Percentiles rank a stretch among this genome's conserved stretches.
Evolutionary conservation across 2,888 invertebrate genomes (phyloP).

Genomic region (Meliscaeva auricollis): DNA sequence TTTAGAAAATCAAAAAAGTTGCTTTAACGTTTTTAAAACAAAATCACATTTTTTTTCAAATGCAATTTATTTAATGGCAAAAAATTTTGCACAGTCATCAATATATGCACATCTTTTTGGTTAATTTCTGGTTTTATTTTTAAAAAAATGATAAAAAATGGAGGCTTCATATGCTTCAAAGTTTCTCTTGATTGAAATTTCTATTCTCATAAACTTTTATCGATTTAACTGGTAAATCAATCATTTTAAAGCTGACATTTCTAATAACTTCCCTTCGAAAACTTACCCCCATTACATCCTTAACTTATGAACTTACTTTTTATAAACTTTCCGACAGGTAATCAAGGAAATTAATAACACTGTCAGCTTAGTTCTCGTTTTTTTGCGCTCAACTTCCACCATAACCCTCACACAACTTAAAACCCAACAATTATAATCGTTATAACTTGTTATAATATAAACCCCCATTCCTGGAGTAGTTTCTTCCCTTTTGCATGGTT

Average conservation of each 20-base stretch:
- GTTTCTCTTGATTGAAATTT: no score
- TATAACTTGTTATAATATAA: neutral
- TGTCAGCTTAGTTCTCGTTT: constrained; percentile 46
- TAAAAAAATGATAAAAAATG: no score
- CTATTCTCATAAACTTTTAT: no score
- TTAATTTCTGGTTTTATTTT: no score
- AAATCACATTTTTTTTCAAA: no score
- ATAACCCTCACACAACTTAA: neutral
- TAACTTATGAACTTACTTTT: neutral
- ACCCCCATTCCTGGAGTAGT: neutral
- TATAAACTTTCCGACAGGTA: constrained; percentile 5
- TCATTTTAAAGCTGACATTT: constrained; percentile 35
- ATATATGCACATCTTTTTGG: no score
- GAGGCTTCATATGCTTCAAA: no score
- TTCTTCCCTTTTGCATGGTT: neutral
- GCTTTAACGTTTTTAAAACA: no score
- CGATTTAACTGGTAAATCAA: neutral
- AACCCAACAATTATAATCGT: constrained; percentile 22
- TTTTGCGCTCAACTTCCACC: neutral
- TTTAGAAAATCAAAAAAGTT: no score
- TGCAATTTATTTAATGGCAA: no score
- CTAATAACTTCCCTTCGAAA: neutral
- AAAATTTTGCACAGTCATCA: no score
- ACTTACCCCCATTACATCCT: constrained; percentile 10
- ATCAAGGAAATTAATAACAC: constrained; percentile 66